Conservation (phyloP, 2,797 vertebrate species). For the Crossoptilon crossoptilon region DNA sequence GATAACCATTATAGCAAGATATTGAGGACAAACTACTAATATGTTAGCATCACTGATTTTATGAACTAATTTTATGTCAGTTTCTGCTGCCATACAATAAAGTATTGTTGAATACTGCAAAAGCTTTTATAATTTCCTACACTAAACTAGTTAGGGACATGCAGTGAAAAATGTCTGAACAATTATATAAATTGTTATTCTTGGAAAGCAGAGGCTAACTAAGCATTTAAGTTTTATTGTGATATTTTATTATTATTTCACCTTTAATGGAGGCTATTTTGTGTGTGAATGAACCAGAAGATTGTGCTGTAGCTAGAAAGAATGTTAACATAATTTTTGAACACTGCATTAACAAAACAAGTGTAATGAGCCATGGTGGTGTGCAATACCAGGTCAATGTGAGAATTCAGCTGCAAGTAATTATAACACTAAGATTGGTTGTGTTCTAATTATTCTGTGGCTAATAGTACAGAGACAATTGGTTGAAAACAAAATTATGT, state of each 20-base stretch:
- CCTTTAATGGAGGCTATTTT: conserved; percentile 39
- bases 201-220: conserved; percentile 29
- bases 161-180: neutral
- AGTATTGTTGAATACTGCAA: neutral
- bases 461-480: neutral
- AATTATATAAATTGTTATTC: conserved; percentile 44
- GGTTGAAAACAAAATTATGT: conserved; percentile 42
- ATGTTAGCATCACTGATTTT: conserved; percentile 41
- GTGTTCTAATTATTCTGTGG: conserved; percentile 58
- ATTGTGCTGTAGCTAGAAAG: conserved; percentile 55
- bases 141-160: neutral
- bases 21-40: conserved; percentile 17
- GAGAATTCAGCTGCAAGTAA: conserved; percentile 63
- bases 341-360: conserved; percentile 59
- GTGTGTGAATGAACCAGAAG: conserved; percentile 42
- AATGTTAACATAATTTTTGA: conserved; percentile 64
- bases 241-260: conserved; percentile 48
- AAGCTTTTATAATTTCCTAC: neutral
- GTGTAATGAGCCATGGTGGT: conserved; percentile 64
- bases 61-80: conserved; percentile 37
- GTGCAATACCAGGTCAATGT: conserved; percentile 48
- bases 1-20: conserved; percentile 32
- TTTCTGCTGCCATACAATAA: neutral
- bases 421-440: conserved; percentile 53
- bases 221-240: conserved; percentile 44